A percentile compares a stretch with the other conserved stretches of the same genome.
phyloP scores from a whole-genome alignment of 2,888 invertebrate genomes.

The Philereme vetulata region DNA sequence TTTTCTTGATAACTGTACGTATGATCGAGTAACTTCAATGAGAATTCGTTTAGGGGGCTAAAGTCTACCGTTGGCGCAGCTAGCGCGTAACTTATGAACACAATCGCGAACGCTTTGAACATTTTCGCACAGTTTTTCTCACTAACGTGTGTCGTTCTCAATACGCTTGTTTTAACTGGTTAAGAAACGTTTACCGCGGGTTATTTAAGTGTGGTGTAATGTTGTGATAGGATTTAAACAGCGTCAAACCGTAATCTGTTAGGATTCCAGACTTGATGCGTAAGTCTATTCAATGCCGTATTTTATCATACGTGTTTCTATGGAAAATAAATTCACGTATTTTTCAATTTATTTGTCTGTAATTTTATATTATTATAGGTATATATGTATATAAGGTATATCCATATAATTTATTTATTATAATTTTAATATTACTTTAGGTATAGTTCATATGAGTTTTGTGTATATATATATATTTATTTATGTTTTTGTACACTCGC shows the following conservation, averaged over 20 bases:
- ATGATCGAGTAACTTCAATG: constrained; percentile 66
- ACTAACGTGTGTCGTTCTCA: constrained; percentile 58
- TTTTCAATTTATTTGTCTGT: no score
- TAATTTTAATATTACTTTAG: no score
- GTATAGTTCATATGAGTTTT: no score
- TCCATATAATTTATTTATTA: no score
- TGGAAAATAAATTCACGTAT: no score
- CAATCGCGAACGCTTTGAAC: constrained; percentile 58
- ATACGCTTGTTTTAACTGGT: constrained; percentile 65
- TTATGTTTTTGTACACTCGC: no score
- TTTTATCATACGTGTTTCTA: not conserved
- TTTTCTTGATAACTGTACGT: constrained; percentile 68
- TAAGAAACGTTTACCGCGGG: constrained; percentile 54
- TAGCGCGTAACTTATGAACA: constrained; percentile 45
- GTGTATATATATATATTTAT: no score
- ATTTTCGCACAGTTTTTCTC: constrained; percentile 49
- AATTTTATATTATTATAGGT: no score
- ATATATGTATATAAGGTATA: no score
- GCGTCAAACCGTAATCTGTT: constrained; percentile 14
- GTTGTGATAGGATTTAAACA: constrained; percentile 21
- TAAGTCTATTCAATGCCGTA: constrained; percentile 16
- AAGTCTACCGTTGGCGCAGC: constrained; percentile 62
- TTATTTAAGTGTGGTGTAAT: constrained; percentile 39
- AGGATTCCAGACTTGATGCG: constrained; percentile 22
- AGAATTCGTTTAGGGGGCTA: constrained; percentile 64